Evolutionary conservation across 2,797 vertebrate species (phyloP).

Genomic region (Clarias laeviceps): DNA sequence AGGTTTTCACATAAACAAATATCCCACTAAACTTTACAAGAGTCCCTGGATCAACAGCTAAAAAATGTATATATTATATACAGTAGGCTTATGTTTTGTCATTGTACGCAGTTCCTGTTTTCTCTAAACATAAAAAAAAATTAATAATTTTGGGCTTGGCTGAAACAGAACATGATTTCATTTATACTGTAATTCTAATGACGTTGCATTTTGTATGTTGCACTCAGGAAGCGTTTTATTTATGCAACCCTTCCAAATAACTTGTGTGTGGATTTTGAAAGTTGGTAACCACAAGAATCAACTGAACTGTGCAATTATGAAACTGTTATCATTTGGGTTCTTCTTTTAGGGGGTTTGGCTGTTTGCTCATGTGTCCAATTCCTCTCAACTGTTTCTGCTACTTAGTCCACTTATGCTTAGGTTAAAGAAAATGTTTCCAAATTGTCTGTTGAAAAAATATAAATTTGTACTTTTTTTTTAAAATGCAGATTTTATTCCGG

Average conservation of each 20-base stretch:
- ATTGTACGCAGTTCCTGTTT: background rate
- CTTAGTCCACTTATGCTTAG: background rate
- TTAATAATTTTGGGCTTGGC: background rate
- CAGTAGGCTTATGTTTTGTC: background rate
- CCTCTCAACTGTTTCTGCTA: background rate
- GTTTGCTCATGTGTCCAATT: background rate
- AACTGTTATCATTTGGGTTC: conserved; percentile 20
- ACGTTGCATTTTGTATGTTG: background rate
- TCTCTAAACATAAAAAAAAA: background rate
- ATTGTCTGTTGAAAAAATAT: background rate
- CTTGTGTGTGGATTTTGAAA: conserved; percentile 25
- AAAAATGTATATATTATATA: background rate
- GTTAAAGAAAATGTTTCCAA: background rate
- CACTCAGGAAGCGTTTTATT: conserved; percentile 22
- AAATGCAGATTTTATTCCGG: background rate
- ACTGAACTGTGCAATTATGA: conserved; percentile 28
- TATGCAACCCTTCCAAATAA: conserved; percentile 22
- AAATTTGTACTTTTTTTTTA: background rate
- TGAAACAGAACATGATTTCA: background rate
- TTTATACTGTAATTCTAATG: background rate
- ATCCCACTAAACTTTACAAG: background rate
- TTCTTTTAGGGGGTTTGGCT: background rate
- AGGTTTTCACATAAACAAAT: background rate
- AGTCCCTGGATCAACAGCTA: background rate
- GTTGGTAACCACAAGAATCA: conserved; percentile 27